Evolutionary conservation across 2,113 vertebrate genomes (phyloP).

Genomic region (Pyrgilauda ruficollis): DNA sequence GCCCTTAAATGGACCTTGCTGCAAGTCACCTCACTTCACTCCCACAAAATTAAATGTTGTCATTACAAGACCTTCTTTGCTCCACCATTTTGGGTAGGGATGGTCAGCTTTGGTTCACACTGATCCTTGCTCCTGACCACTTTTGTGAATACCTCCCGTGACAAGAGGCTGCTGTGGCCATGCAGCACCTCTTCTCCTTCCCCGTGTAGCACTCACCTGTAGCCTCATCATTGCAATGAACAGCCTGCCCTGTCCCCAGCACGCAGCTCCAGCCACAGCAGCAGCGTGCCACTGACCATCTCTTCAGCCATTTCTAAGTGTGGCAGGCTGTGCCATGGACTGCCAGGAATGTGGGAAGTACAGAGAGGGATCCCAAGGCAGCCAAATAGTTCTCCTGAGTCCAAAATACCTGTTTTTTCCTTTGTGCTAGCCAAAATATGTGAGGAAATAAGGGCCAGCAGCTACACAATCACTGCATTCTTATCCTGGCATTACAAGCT

Average conservation of each 20-base stretch:
- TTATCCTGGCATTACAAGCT: neutral
- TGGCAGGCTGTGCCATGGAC: neutral
- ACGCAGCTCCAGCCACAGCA: neutral
- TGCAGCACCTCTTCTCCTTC: neutral
- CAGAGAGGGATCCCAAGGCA: neutral
- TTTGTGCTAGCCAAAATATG: neutral
- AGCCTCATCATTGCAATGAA: neutral
- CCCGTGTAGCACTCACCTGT: fast-evolving
- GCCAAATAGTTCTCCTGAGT: neutral
- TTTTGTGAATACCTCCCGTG: neutral
- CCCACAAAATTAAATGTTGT: neutral
- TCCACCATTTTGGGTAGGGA: neutral
- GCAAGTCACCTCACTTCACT: neutral
- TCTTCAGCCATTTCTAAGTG: fast-evolving
- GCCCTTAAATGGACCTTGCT: neutral
- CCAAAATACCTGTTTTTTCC: neutral
- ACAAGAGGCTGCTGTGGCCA: neutral
- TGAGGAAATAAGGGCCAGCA: neutral
- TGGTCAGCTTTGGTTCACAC: fast-evolving
- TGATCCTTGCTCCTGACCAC: neutral
- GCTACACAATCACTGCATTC: neutral
- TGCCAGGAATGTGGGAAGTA: neutral
- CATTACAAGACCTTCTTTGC: neutral
- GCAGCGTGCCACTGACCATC: neutral
- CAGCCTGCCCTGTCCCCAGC: neutral